phyloP scores from a whole-genome alignment of 2,797 vertebrate species.

The Toxotes lorentzi region DNA sequence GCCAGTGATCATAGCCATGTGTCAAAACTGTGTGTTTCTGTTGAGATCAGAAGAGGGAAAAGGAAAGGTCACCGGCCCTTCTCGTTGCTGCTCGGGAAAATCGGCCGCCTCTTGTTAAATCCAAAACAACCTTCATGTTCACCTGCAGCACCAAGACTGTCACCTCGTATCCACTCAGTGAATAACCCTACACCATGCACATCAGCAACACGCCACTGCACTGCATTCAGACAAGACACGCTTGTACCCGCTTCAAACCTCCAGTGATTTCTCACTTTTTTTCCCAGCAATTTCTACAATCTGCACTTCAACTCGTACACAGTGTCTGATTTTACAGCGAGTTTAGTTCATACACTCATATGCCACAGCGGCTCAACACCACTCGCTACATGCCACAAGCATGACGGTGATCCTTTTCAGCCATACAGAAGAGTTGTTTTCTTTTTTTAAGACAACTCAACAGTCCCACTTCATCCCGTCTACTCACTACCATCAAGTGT shows the following conservation, averaged over 20 bases:
- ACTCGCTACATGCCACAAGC: conserved; percentile 15
- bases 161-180: conserved; percentile 25
- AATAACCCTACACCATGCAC: conserved; percentile 9
- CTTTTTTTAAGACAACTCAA: conserved; percentile 12
- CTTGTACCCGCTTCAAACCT: not conserved
- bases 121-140: conserved; percentile 30
- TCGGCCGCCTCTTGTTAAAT: conserved; percentile 19
- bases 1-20: conserved; percentile 23
- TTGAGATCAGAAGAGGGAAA: conserved; percentile 51
- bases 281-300: not conserved
- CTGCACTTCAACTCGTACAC: not conserved
- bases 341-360: not conserved
- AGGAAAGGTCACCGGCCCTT: conserved; percentile 34
- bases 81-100: conserved; percentile 41
- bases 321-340: not conserved
- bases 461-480: not conserved
- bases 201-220: conserved; percentile 7
- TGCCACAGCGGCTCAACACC: conserved; percentile 4
- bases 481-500: not conserved
- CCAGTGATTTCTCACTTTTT: not conserved
- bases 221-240: conserved; percentile 1
- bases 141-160: conserved; percentile 27
- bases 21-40: conserved; percentile 48
- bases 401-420: conserved; percentile 4
- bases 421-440: not conserved